phyloP scores from a whole-genome alignment of 2,113 vertebrate genomes.

The Gallinago jamesoni region DNA sequence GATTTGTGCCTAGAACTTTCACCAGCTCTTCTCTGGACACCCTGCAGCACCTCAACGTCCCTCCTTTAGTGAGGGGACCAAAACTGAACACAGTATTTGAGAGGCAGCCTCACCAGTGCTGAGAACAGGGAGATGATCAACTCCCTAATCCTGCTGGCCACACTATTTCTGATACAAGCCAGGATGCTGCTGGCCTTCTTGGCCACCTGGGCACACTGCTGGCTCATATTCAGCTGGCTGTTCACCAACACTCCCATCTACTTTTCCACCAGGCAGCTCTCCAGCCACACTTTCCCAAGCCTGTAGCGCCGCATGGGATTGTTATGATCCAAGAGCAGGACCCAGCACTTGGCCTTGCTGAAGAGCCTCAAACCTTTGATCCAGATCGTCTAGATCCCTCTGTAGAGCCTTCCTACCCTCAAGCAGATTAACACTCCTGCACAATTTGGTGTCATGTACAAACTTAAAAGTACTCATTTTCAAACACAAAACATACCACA shows the following conservation, averaged over 20 bases:
- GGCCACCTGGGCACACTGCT: neutral
- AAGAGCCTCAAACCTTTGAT: neutral
- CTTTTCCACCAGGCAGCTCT: too few relatives aligned
- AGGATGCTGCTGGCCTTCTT: neutral
- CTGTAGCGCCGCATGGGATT: too few relatives aligned
- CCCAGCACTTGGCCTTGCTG: neutral
- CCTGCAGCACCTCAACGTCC: neutral
- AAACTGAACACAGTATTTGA: neutral
- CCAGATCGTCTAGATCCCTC: neutral
- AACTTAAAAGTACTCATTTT: neutral
- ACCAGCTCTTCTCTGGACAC: neutral
- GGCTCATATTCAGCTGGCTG: neutral
- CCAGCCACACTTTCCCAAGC: too few relatives aligned
- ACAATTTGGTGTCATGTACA: neutral
- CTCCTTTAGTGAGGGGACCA: neutral
- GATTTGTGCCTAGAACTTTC: neutral
- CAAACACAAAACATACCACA: fast-evolving
- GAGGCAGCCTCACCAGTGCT: neutral
- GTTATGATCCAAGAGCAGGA: too few relatives aligned
- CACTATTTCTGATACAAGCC: neutral
- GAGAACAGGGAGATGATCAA: neutral
- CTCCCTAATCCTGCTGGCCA: neutral
- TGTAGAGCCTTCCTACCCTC: neutral
- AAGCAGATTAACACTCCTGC: neutral
- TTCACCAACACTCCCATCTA: neutral